phyloP scores from a whole-genome alignment of 2,888 invertebrate species.

The Octodonta nipae region DNA sequence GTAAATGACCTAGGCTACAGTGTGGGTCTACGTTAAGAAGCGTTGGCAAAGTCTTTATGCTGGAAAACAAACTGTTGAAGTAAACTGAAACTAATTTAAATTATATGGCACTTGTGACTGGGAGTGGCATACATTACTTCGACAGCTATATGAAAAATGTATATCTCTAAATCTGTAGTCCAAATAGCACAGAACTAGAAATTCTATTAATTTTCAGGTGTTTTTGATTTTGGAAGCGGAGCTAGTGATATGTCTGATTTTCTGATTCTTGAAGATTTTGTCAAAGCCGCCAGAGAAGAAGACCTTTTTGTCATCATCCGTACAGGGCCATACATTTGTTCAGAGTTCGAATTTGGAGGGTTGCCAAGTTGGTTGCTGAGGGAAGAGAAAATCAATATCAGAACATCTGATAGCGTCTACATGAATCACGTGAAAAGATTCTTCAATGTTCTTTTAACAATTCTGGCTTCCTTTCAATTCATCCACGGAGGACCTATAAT shows the following conservation, averaged over 20 bases:
- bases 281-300: slow-evolving; percentile 53
- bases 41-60: too few relatives aligned
- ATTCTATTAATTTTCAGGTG: slow-evolving; percentile 25
- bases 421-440: slow-evolving; percentile 40
- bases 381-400: slow-evolving; percentile 24
- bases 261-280: slow-evolving; percentile 48
- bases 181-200: too few relatives aligned
- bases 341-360: slow-evolving; percentile 63
- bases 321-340: slow-evolving; percentile 85
- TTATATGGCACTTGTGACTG: too few relatives aligned
- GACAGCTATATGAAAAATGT: too few relatives aligned
- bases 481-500: slow-evolving; percentile 75
- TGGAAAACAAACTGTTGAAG: too few relatives aligned
- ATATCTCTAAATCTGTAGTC: too few relatives aligned
- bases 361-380: slow-evolving; percentile 27
- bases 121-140: too few relatives aligned
- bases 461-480: slow-evolving; percentile 40
- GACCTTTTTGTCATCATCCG: slow-evolving; percentile 63
- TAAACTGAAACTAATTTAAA: too few relatives aligned
- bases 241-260: slow-evolving; percentile 42
- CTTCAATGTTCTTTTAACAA: slow-evolving; percentile 38
- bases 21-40: too few relatives aligned
- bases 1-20: too few relatives aligned
- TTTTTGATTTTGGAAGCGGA: slow-evolving; percentile 50
- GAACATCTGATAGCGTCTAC: slow-evolving; percentile 25